A percentile compares a stretch with the other conserved stretches of the same genome.
Conservation (phyloP, 2,113 vertebrate genomes). For the Sapayoa aenigma region DNA sequence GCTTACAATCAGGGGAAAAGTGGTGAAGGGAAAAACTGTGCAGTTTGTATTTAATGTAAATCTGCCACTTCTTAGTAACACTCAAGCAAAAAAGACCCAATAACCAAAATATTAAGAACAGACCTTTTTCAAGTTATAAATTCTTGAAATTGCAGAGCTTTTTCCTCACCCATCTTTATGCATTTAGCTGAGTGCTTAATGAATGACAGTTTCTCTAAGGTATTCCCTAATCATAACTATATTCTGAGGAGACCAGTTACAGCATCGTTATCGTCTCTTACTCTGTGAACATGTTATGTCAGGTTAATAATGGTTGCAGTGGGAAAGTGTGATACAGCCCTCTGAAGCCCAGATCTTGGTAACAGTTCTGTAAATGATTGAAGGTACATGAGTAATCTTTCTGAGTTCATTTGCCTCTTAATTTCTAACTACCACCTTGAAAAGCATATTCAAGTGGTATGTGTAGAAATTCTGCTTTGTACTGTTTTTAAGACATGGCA, state of each 20-base stretch:
- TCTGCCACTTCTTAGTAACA: not conserved
- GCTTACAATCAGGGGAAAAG: not conserved
- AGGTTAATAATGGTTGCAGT: conserved; percentile 19
- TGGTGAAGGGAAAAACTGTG: not conserved
- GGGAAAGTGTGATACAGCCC: not conserved
- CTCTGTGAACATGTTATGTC: not conserved
- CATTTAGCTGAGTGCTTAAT: not conserved
- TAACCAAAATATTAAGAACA: not conserved
- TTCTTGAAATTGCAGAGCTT: not conserved
- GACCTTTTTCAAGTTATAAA: not conserved
- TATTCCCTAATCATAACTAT: not conserved
- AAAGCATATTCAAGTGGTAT: not conserved
- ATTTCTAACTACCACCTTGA: not conserved
- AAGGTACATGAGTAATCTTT: not conserved
- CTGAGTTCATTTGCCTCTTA: not conserved
- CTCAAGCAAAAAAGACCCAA: not conserved
- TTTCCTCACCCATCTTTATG: not conserved
- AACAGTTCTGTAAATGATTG: conserved; percentile 13
- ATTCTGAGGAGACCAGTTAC: not conserved
- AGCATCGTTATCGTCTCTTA: not conserved
- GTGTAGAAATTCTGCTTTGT: not conserved
- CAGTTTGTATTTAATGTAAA: not conserved
- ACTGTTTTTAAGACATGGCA: not conserved
- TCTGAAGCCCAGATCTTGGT: not conserved
- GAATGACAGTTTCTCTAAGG: not conserved